Conservation (phyloP, 2,113 vertebrate genomes). For the Paedocypris sp. region DNA sequence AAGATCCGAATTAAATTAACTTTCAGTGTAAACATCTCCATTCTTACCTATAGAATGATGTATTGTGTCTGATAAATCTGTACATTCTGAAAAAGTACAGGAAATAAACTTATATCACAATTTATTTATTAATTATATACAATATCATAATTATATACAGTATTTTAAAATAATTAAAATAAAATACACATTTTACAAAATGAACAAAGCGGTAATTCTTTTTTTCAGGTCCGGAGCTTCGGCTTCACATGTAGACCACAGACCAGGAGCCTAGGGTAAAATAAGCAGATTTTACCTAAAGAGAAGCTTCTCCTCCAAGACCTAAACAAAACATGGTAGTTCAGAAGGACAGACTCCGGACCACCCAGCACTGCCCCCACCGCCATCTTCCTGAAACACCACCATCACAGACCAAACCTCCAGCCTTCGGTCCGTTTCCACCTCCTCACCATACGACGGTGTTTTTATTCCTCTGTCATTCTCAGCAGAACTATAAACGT, state of each 20-base stretch:
- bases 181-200: too few relatives aligned
- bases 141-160: too few relatives aligned
- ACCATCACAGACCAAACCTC: conserved; percentile 34
- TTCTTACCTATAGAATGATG: too few relatives aligned
- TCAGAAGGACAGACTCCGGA: conserved; percentile 58
- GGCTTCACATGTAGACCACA: conserved; percentile 15
- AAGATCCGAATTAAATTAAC: too few relatives aligned
- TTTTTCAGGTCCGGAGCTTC: not conserved
- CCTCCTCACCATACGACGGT: conserved; percentile 16
- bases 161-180: too few relatives aligned
- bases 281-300: conserved; percentile 65
- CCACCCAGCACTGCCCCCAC: conserved; percentile 66
- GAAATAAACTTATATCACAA: too few relatives aligned
- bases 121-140: too few relatives aligned
- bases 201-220: too few relatives aligned
- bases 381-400: conserved; percentile 33
- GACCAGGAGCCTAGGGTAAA: conserved; percentile 50
- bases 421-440: conserved; percentile 3
- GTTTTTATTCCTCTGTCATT: not conserved
- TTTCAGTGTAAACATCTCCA: too few relatives aligned
- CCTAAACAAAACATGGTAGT: conserved; percentile 63
- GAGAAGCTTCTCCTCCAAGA: conserved; percentile 62
- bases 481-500: not conserved
- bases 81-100: too few relatives aligned
- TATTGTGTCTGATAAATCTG: too few relatives aligned